These are phyloP conservation scores for Hirtodrosophila alboralis DNA, from an alignment of 2,888 invertebrate genomes.

Conservation along the genomic window DNA sequence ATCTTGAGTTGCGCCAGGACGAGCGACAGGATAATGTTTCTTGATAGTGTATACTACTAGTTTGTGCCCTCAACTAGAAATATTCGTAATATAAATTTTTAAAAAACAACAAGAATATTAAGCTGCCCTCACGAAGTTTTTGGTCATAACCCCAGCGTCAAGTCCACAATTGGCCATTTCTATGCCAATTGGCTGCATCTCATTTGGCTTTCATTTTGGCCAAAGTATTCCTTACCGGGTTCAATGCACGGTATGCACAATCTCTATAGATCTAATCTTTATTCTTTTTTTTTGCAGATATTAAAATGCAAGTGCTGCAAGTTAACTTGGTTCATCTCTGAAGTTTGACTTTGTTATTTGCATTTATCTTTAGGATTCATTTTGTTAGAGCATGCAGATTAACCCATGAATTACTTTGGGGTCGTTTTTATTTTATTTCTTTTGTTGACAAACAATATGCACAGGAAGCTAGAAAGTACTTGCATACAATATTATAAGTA, in stretches of 20 bases:
- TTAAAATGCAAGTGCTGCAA: slow-evolving; percentile 31
- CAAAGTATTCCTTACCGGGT: slow-evolving; percentile 31
- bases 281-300: slow-evolving; percentile 24
- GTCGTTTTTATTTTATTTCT: background rate
- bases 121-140: slow-evolving; percentile 52
- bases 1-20: slow-evolving; percentile 46
- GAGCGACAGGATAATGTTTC: slow-evolving; percentile 7
- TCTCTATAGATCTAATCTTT: slow-evolving; percentile 22
- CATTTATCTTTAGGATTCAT: slow-evolving; percentile 13
- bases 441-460: slow-evolving; percentile 4
- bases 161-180: slow-evolving; percentile 53
- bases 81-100: slow-evolving; percentile 60
- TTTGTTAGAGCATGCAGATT: background rate
- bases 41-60: slow-evolving; percentile 38
- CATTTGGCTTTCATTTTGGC: slow-evolving; percentile 18
- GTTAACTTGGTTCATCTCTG: slow-evolving; percentile 43
- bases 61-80: slow-evolving; percentile 34
- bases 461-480: too few relatives aligned
- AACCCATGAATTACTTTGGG: background rate
- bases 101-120: slow-evolving; percentile 66
- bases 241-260: slow-evolving; percentile 52
- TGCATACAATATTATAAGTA: too few relatives aligned
- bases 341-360: slow-evolving; percentile 9
- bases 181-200: slow-evolving; percentile 56
- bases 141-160: slow-evolving; percentile 36